Percentiles rank a stretch among this genome's conserved stretches.
phyloP scores from a whole-genome alignment of 2,113 vertebrate species.

The Thymallus thymallus region DNA sequence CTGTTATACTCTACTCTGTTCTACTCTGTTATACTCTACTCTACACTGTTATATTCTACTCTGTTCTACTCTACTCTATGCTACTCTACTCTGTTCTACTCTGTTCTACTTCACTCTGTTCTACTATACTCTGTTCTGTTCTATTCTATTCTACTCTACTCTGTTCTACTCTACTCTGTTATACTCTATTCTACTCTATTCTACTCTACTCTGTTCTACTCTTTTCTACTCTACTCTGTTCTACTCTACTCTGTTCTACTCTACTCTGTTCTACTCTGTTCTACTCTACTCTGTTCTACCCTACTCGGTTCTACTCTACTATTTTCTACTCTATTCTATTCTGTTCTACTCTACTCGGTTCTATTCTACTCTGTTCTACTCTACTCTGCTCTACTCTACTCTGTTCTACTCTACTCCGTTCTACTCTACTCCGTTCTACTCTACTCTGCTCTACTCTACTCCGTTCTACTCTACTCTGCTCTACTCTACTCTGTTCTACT shows the following conservation, averaged over 20 bases:
- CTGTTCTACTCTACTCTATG: too few relatives aligned
- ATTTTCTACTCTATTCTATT: not conserved
- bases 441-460: not conserved
- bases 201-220: not conserved
- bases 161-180: not conserved
- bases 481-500: not conserved
- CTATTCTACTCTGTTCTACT: not conserved
- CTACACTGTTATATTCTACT: too few relatives aligned
- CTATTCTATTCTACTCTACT: too few relatives aligned
- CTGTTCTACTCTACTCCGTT: not conserved
- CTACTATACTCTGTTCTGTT: not conserved
- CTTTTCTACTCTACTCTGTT: not conserved
- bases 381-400: not conserved
- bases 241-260: rapidly evolving
- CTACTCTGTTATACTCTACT: too few relatives aligned
- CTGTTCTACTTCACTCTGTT: not conserved
- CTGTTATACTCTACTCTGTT: too few relatives aligned
- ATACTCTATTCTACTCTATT: not conserved
- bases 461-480: not conserved
- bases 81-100: too few relatives aligned
- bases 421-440: not conserved
- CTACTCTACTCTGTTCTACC: not conserved
- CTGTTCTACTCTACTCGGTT: not conserved
- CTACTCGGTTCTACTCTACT: not conserved
- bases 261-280: not conserved